phyloP scores from a whole-genome alignment of 2,113 vertebrate species.

The Eurypyga helias region DNA sequence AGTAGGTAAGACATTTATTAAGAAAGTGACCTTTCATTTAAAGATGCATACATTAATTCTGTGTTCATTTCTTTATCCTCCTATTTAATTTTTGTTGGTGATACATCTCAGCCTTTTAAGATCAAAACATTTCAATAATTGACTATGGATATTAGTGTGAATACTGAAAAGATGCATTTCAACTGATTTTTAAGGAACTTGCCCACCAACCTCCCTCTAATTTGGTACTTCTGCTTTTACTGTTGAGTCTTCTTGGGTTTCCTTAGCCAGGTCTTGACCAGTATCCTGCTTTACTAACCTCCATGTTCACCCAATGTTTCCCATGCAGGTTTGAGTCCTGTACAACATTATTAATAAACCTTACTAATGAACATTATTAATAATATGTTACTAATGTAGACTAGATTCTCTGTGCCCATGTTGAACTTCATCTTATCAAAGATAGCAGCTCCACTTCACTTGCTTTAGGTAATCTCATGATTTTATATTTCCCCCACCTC shows the following conservation, averaged over 20 bases:
- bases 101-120: background rate
- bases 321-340: fast-evolving
- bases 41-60: background rate
- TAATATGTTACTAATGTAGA: background rate
- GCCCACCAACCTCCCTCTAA: background rate
- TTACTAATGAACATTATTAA: background rate
- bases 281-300: background rate
- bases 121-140: background rate
- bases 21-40: background rate
- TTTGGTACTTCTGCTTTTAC: background rate
- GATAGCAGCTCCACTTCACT: background rate
- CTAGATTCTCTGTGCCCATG: background rate
- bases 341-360: background rate
- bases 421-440: background rate
- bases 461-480: background rate
- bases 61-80: background rate
- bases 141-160: background rate
- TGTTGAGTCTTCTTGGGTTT: background rate
- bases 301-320: background rate
- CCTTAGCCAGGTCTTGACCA: background rate
- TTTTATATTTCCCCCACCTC: background rate
- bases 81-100: background rate
- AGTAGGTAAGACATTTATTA: background rate
- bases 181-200: background rate
- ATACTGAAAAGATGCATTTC: background rate